Evolutionary conservation across 2,113 vertebrate species (phyloP), one percentile per base, ranked within the genome.

Genomic region (Epinephelus moara): DNA sequence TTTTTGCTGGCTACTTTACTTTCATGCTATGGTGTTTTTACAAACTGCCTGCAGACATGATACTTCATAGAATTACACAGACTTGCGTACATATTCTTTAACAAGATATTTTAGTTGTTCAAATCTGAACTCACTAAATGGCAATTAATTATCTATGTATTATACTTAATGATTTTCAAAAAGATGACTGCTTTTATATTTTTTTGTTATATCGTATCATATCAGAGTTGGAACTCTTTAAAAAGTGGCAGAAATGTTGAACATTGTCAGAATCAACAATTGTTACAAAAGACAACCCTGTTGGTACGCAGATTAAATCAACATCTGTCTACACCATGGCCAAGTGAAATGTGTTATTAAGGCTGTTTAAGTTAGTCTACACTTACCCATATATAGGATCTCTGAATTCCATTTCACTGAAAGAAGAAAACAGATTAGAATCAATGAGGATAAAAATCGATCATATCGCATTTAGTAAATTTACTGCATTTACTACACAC

Each of bases 391-490:
- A 97, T 59, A 93, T 50, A 42, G 97, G 96, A 76, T 98, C 97
- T 95, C 97, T 95, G 94, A 96, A 96, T 21, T 98, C 97, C 88
- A 96, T 92, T 89, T 98, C 97, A 68, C 95, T 96, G 86, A 72
- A 90, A 88, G 25, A 62, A 10, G 3, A 56, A 86, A 85, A 47
- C 10, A 75, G 3, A 77, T 47, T 19, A 63, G 23, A 4, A 25
- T 64, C 4, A 75, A 55, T 45, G 2, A 42, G n/a, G 21, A 9
- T 78, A 7, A 50, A n/a, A 19, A 68, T 27, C 11, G 4, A 27
- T 12, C 1, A 8, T 13, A 1, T 49, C 2, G 21, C 30, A 62
- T 60, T 8, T 49, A 5, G 10, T 23, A 42, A 53, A 68, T 21
- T 15, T 37, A 21, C 4, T 21, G 19, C 61, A 68, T 21, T 19